Evolutionary conservation across 1,140 invertebrate genomes (phyloP), one percentile per base, ranked within the genome.

Genomic region (Ceratitis capitata): DNA sequence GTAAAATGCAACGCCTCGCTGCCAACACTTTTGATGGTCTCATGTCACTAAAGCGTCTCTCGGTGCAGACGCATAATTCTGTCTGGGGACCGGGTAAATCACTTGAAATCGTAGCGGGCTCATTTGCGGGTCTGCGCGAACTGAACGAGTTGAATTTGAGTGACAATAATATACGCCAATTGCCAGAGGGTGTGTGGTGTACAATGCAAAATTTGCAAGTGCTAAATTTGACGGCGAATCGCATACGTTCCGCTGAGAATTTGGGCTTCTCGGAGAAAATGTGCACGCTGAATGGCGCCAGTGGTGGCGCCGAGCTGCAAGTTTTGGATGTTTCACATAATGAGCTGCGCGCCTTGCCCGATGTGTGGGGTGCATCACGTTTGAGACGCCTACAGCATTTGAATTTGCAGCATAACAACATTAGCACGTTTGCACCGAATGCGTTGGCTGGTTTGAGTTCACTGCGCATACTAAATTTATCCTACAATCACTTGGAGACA

Each of bases 221-320:
- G 74, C 93, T 98, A 1, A 97, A 97, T 92, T 92, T 97, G 83
- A 96, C 96, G 32, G 93, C 93, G 49, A 97, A 97, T 90, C 94
- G 94, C 87, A 94, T 97, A 74, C 93, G 93, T 45, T 94, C 95
- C 84, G 92, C 96, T 1, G 93, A 94, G 51, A 94, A 95, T 86
- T 91, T 96, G 56, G 95, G 95, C 1, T 94, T 96, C 88, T 92
- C 94, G 23, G 93, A 94, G 83, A 92, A 91, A 23, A 16, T 85
- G 19, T 87, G 87, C 39, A 61, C 64, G 0, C 85, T 93, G 92
- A 87, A 92, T 92, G 87, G 92, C 92, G 85, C 93, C 92, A 93
- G 87, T 26, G 90, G 90, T 9, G 90, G 90, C 19, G 88, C 89
- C 19, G 95, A 95, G 86, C 88, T 97, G 64, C 93, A 95, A 84